These are phyloP conservation scores for Alaudala cheleensis DNA, from an alignment of 2,113 vertebrate species.

Conservation along the genomic window DNA sequence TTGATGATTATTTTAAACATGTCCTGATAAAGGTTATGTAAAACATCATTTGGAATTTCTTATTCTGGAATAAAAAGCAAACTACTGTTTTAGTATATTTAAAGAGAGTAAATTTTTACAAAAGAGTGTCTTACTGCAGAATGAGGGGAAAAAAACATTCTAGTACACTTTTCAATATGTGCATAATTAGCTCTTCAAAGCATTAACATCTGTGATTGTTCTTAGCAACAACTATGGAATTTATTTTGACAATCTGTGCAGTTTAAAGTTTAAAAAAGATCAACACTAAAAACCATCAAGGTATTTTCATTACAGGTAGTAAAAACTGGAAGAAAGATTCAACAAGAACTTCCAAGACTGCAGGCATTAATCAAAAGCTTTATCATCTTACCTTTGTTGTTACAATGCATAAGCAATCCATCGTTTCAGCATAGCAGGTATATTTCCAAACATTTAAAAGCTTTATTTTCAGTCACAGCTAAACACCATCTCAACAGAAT, in stretches of 20 bases:
- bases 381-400: constrained; percentile 88
- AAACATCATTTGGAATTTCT: not conserved
- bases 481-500: constrained; percentile 41
- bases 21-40: not conserved
- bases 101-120: not conserved
- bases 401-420: constrained; percentile 95
- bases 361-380: constrained; percentile 31
- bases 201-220: not conserved
- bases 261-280: not conserved
- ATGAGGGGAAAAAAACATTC: not conserved
- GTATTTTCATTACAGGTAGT: not conserved
- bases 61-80: not conserved
- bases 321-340: not conserved
- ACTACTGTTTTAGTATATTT: not conserved
- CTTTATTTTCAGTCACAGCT: constrained; percentile 60
- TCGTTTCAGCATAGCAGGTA: constrained; percentile 74
- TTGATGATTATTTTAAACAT: not conserved
- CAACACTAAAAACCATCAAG: not conserved
- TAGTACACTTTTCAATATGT: not conserved
- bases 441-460: constrained; percentile 73
- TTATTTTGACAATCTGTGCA: not conserved
- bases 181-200: not conserved
- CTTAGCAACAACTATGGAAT: not conserved
- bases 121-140: not conserved
- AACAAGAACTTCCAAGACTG: not conserved